Evolutionary conservation across 2,888 invertebrate genomes (phyloP).

Genomic region (Bugula neritina): DNA sequence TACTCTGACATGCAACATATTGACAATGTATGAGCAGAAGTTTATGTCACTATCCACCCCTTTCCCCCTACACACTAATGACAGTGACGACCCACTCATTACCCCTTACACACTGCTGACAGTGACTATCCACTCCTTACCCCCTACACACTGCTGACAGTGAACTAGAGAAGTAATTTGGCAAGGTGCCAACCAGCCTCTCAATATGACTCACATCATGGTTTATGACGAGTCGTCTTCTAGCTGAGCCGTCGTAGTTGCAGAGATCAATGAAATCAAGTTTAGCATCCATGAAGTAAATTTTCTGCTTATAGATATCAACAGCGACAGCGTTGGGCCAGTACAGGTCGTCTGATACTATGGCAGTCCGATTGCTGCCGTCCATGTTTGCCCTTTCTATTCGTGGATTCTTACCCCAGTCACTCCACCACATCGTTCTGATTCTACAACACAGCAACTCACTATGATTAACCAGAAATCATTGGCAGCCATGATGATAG

Average conservation of each 20-base stretch:
- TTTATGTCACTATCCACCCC: no score
- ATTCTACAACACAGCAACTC: conserved; percentile 54
- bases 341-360: conserved; percentile 88
- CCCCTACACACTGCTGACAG: no score
- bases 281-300: conserved; percentile 96
- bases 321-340: conserved; percentile 98
- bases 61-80: no score
- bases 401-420: conserved; percentile 95
- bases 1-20: no score
- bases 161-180: no score
- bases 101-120: no score
- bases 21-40: no score
- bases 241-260: conserved; percentile 84
- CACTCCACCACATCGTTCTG: conserved; percentile 92
- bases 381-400: conserved; percentile 95
- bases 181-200: no score
- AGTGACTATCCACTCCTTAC: no score
- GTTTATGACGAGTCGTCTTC: conserved; percentile 68
- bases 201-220: conserved; percentile 51
- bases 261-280: conserved; percentile 96
- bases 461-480: no score
- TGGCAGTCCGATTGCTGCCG: conserved; percentile 74
- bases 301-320: conserved; percentile 82
- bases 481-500: no score
- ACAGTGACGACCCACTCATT: no score